Percentiles rank a stretch among this genome's conserved stretches.
phyloP scores from a whole-genome alignment of 2,888 invertebrate genomes.

The Ashinkailepas kermadecensis region DNA sequence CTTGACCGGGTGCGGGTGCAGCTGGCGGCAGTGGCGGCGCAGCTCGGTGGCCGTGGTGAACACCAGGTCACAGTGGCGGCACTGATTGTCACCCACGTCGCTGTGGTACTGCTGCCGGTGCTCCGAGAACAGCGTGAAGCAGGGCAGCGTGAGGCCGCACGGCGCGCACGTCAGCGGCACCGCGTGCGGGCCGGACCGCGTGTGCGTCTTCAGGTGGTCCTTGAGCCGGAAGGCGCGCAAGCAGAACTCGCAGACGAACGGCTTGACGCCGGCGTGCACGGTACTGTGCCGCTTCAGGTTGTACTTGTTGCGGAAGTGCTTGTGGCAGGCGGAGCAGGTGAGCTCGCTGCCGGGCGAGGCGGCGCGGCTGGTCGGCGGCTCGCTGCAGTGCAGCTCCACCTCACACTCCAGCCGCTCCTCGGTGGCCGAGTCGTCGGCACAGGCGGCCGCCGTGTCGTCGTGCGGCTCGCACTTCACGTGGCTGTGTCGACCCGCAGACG shows the following conservation, averaged over 20 bases:
- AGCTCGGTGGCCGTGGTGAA: conserved; percentile 22
- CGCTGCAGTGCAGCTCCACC: neutral
- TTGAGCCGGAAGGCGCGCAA: conserved; percentile 1
- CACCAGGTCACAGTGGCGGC: conserved; percentile 21
- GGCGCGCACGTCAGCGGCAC: conserved; percentile 12
- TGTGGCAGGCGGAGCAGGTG: conserved; percentile 5
- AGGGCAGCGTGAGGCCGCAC: conserved; percentile 6
- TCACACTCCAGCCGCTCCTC: neutral
- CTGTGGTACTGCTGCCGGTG: conserved; percentile 16
- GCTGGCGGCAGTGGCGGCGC: conserved; percentile 18
- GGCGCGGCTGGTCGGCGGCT: neutral
- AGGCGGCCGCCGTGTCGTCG: neutral
- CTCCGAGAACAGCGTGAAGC: conserved; percentile 16
- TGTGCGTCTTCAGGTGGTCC: conserved; percentile 21
- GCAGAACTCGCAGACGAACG: conserved; percentile 10
- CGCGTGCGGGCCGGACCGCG: neutral
- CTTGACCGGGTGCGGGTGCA: conserved; percentile 15
- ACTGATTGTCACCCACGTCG: conserved; percentile 15
- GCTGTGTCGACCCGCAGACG: neutral
- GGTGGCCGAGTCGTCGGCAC: neutral
- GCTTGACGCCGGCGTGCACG: conserved; percentile 12
- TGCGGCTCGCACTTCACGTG: neutral
- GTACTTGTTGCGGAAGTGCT: conserved; percentile 20
- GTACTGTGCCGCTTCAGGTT: conserved; percentile 22
- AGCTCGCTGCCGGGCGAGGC: neutral